Percentiles rank a stretch among this genome's conserved stretches.
phyloP scores from a whole-genome alignment of 2,113 vertebrate species.

The Hydrolagus affinis region DNA sequence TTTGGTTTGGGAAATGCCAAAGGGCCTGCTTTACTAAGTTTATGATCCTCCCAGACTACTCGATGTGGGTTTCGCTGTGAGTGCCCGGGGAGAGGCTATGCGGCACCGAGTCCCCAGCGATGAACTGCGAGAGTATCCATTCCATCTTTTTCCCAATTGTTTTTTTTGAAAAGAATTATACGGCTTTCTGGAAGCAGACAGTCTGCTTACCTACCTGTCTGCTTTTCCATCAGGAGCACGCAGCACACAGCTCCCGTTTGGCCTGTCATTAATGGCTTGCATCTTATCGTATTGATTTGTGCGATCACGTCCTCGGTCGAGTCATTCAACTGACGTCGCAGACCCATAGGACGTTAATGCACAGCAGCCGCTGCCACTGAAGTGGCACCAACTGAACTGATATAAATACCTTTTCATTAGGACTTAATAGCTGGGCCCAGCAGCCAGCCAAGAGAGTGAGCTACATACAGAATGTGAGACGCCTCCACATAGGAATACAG shows the following conservation, averaged over 20 bases:
- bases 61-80: too few species aligned
- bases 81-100: too few species aligned
- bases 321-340: neutral
- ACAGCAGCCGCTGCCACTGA: neutral
- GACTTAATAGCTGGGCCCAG: neutral
- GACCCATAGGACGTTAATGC: neutral
- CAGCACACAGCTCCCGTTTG: neutral
- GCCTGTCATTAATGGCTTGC: neutral
- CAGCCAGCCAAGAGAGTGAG: neutral
- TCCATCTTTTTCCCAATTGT: too few species aligned
- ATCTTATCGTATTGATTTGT: neutral
- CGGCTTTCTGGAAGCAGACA: slow-evolving; percentile 7
- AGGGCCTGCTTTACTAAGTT: too few species aligned
- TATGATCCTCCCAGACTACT: too few species aligned
- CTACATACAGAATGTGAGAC: neutral
- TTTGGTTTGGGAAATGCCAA: too few species aligned
- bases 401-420: neutral
- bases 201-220: neutral
- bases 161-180: too few species aligned
- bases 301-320: neutral
- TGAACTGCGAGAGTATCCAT: too few species aligned
- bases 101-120: too few species aligned
- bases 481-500: neutral
- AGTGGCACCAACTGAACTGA: neutral
- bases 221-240: neutral